These are phyloP conservation scores for Melitaea cinxia DNA, from an alignment of 1,140 invertebrate species.

Conservation along the genomic window DNA sequence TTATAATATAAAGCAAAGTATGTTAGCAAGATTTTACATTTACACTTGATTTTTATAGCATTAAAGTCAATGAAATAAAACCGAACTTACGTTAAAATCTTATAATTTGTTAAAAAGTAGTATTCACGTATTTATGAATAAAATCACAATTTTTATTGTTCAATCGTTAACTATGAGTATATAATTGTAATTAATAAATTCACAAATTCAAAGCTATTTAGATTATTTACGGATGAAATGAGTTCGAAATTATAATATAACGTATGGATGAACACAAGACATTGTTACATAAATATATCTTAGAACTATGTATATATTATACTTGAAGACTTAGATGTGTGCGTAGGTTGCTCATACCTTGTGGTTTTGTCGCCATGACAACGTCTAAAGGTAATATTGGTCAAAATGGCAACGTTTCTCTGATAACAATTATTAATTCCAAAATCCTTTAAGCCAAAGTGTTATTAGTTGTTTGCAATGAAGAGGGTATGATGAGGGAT, in stretches of 20 bases:
- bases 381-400: background rate
- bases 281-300: background rate
- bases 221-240: background rate
- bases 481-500: background rate
- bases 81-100: too few species aligned
- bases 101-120: too few species aligned
- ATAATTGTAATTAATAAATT: too few species aligned
- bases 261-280: background rate
- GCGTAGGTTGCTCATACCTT: conserved; percentile 1
- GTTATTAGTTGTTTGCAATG: background rate
- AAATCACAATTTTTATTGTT: too few species aligned
- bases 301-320: background rate
- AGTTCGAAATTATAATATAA: background rate
- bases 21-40: too few species aligned
- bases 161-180: too few species aligned
- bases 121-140: too few species aligned
- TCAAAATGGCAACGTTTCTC: background rate
- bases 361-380: conserved; percentile 12
- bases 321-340: background rate
- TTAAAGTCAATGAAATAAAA: too few species aligned
- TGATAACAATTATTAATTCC: background rate
- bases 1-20: too few species aligned
- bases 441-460: background rate
- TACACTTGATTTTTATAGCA: too few species aligned
- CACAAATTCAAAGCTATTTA: too few species aligned